Base-by-base conservation (phyloP, 1,140 invertebrate species). In the Pinna nobilis region DNA sequence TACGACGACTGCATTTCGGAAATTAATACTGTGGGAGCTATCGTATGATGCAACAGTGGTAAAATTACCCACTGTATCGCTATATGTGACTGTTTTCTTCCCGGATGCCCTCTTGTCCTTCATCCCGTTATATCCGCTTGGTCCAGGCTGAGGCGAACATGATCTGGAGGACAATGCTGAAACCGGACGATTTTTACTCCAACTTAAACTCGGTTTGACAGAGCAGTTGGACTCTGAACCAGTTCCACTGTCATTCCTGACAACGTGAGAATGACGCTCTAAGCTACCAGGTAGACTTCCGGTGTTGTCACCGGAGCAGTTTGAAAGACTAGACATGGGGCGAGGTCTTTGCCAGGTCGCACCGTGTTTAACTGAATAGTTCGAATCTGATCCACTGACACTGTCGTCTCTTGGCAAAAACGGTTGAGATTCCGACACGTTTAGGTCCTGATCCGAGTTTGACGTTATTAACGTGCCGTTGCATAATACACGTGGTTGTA, bases 141-240 rank as follows among this genome's bases (percentile, higher is more conserved):
- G 47, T 18, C 64, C 65, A 13, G 65, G 65, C 49, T 61, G 57
- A 41, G 73, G 65, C 63, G 65, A 63, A 20, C 51, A 53, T 20
- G 57, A 66, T 20, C 67, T 49, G 39, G 67, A 68, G 37, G 66
- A 63, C 39, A 63, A 25, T 25, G 25, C 39, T 25, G 59, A 63
- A 15, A 63, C 33, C 20, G 59, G 59, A 20, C 55, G 28, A 59
- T 33, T 33, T 33, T 41, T 63, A 23, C 44, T 63, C 59, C 39
- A 41, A 13, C 28, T 41, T 41, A 37, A 37, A 25, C n/a, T 30
- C 18, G 59, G 59, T 63, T 63, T 63, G 13, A 63, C 59, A 23
- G 35, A 63, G 15, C 33, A 63, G 37, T 35, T 63, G 3, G 59
- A 41, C 28, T 63, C 59, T 15, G 59, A 63, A 23, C 39, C 59